Conservation (phyloP, 2,888 invertebrate genomes). For the Buathra laborator region DNA sequence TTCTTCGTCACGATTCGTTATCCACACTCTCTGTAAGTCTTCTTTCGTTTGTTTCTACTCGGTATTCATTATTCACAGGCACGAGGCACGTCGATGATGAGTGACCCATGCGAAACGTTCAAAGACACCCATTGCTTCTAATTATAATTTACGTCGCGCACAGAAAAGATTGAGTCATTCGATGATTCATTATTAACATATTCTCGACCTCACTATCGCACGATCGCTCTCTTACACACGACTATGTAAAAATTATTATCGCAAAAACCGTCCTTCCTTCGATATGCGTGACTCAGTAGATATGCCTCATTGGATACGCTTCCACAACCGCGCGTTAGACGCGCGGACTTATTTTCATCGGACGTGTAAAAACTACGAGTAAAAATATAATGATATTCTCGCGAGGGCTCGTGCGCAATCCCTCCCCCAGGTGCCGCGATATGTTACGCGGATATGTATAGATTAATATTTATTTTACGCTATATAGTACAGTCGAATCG, state of each 20-base stretch:
- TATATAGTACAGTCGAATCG: constrained; percentile 14
- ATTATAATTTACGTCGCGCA: neutral
- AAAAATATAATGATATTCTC: constrained; percentile 46
- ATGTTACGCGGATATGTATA: constrained; percentile 12
- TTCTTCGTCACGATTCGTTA: constrained; percentile 39
- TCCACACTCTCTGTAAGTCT: constrained; percentile 21
- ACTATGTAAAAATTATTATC: constrained; percentile 29
- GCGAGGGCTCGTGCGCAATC: neutral
- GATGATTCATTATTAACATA: constrained; percentile 1
- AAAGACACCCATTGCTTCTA: neutral
- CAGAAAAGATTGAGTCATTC: constrained; percentile 1
- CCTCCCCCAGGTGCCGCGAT: neutral
- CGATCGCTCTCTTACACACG: neutral
- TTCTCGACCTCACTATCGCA: neutral
- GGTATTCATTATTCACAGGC: constrained; percentile 4
- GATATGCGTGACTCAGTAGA: constrained; percentile 37
- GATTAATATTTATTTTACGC: neutral
- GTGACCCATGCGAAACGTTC: neutral
- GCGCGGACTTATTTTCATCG: constrained; percentile 11
- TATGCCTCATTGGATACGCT: constrained; percentile 37
- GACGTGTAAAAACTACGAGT: constrained; percentile 22
- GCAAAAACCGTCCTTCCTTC: neutral
- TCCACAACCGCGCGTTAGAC: neutral
- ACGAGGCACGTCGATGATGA: constrained; percentile 9
- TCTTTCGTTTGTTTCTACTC: neutral